Percentiles rank a stretch among this genome's conserved stretches.
These are phyloP conservation scores for Trididemnum miniatum DNA, from an alignment of 23 tunicate species.

Conservation along the genomic window DNA sequence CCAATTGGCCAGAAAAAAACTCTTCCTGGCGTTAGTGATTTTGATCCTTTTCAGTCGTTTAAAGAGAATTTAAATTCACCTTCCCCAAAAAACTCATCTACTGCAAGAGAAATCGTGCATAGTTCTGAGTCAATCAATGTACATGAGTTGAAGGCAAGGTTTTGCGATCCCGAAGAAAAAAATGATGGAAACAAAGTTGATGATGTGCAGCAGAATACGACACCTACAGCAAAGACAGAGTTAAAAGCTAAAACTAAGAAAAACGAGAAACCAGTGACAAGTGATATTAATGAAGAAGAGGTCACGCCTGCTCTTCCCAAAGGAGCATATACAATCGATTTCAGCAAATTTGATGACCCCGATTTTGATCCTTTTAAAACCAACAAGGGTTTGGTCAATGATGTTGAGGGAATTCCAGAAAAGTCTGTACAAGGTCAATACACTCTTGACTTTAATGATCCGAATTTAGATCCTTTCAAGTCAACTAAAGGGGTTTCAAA, in stretches of 20 bases:
- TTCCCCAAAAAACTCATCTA: too few relatives aligned
- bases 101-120: too few relatives aligned
- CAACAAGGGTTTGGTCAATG: not conserved
- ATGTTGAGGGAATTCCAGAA: not conserved
- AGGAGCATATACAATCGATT: slow-evolving; percentile 61
- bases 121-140: too few relatives aligned
- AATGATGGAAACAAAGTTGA: not conserved
- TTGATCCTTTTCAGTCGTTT: slow-evolving; percentile 60
- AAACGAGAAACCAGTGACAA: not conserved
- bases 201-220: not conserved
- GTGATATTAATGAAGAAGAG: not conserved
- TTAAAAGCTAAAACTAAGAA: not conserved
- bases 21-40: too few relatives aligned
- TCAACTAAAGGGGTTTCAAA: slow-evolving; percentile 31
- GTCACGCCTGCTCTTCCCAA: slow-evolving; percentile 26
- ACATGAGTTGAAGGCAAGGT: too few relatives aligned
- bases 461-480: slow-evolving; percentile 59
- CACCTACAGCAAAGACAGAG: not conserved
- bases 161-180: not conserved
- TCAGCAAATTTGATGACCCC: slow-evolving; percentile 56
- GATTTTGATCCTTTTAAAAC: slow-evolving; percentile 58
- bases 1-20: too few relatives aligned
- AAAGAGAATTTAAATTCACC: slow-evolving; percentile 32
- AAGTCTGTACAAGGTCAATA: slow-evolving; percentile 38
- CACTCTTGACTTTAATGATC: slow-evolving; percentile 54